Evolutionary conservation across 2,113 vertebrate species (phyloP).

Genomic region (Microtus ochrogaster): DNA sequence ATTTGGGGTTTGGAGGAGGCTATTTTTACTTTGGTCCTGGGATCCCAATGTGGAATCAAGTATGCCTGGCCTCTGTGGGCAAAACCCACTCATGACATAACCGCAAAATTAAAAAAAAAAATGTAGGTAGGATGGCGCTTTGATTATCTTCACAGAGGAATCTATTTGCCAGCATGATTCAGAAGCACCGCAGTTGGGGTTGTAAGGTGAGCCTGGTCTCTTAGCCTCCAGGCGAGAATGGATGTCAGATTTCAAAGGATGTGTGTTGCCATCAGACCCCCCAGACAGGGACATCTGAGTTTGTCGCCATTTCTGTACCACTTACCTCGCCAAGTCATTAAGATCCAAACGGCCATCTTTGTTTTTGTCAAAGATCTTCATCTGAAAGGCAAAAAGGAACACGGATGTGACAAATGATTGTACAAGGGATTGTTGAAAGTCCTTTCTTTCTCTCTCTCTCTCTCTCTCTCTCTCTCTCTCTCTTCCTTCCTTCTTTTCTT

Average conservation of each 20-base stretch:
- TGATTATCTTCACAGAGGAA: not conserved
- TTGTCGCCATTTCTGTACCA: not conserved
- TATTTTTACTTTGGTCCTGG: not conserved
- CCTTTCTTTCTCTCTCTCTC: not conserved
- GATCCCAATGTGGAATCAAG: not conserved
- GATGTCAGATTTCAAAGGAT: not conserved
- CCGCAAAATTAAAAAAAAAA: not conserved
- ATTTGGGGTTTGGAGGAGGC: not conserved
- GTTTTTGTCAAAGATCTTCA: conserved; percentile 98
- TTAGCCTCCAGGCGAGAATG: not conserved
- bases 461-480: too few species aligned
- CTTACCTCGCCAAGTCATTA: conserved; percentile 96
- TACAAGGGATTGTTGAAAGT: not conserved
- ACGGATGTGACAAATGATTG: not conserved
- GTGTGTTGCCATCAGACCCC: not conserved
- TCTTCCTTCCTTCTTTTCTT: accelerated
- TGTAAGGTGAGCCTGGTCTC: not conserved
- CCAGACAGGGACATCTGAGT: not conserved
- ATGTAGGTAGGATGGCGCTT: not conserved
- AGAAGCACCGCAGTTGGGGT: not conserved
- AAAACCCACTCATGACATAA: not conserved
- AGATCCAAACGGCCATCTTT: conserved; percentile 96
- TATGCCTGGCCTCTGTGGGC: not conserved
- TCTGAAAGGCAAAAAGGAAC: conserved; percentile 87
- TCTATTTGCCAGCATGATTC: not conserved